These are phyloP conservation scores for Lutraria lutraria DNA, from an alignment of 2,888 invertebrate species.

Conservation along the genomic window DNA sequence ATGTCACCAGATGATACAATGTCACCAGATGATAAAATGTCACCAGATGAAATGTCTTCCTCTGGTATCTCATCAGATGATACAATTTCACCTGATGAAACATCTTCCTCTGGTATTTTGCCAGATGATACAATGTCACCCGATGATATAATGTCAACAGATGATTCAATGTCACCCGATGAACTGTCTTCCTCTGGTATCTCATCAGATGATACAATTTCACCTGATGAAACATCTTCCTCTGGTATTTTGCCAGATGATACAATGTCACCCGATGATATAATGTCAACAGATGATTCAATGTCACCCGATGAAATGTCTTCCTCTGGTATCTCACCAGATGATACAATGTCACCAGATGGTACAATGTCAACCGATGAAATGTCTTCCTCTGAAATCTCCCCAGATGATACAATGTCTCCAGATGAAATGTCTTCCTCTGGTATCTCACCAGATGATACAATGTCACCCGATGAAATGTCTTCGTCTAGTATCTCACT, in stretches of 20 bases:
- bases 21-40: neutral
- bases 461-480: neutral
- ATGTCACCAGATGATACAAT: neutral
- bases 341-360: neutral
- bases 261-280: neutral
- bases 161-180: neutral
- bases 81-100: neutral
- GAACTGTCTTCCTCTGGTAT: neutral
- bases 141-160: neutral
- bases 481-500: neutral
- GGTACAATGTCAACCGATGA: neutral
- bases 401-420: neutral
- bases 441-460: neutral
- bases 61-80: neutral
- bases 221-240: neutral
- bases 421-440: neutral
- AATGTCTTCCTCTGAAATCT: neutral
- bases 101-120: neutral
- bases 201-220: neutral
- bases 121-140: neutral
- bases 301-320: neutral
- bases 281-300: neutral
- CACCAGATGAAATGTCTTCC: conserved; percentile 11
- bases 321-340: neutral
- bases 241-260: neutral